Evolutionary conservation across 1,140 invertebrate genomes (phyloP).

Genomic region (Daktulosphaira vitifoliae): DNA sequence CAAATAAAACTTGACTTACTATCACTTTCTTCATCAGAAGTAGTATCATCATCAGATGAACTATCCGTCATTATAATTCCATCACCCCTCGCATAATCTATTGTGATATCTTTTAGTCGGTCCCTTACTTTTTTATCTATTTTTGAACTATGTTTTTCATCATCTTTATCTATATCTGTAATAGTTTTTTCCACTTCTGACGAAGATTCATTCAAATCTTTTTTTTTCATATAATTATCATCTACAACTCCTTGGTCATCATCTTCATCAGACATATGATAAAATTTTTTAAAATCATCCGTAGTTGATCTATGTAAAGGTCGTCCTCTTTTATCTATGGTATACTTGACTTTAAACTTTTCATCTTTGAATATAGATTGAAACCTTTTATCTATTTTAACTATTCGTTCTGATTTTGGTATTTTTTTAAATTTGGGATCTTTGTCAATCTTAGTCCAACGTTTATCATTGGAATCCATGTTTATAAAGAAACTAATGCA

Average conservation of each 20-base stretch:
- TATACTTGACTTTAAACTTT: conserved; percentile 78
- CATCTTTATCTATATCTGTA: conserved; percentile 5
- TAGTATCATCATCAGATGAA: conserved; percentile 64
- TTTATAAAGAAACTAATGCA: too few relatives aligned
- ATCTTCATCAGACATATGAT: conserved; percentile 60
- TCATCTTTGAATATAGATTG: conserved; percentile 84
- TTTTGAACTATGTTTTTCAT: conserved; percentile 41
- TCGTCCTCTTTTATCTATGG: conserved; percentile 83
- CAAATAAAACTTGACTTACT: conserved; percentile 13
- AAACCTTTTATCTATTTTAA: conserved; percentile 93
- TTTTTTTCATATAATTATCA: conserved; percentile 30
- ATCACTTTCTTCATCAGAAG: conserved; percentile 23
- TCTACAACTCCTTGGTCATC: conserved; percentile 43
- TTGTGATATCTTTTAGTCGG: conserved; percentile 57
- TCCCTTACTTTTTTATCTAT: conserved; percentile 53
- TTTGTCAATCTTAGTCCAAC: conserved; percentile 75
- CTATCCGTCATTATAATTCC: conserved; percentile 64
- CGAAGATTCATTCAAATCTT: conserved; percentile 30
- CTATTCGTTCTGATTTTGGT: conserved; percentile 73
- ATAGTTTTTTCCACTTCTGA: too few relatives aligned
- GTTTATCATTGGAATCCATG: conserved; percentile 54
- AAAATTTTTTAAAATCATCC: conserved; percentile 81
- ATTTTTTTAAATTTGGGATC: conserved; percentile 84
- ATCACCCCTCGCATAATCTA: conserved; percentile 89
- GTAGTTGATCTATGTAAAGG: conserved; percentile 63